Percentiles rank a stretch among this genome's conserved stretches.
Conservation (phyloP, 2,888 invertebrate species). For the Lasioglossum pauxillum region DNA sequence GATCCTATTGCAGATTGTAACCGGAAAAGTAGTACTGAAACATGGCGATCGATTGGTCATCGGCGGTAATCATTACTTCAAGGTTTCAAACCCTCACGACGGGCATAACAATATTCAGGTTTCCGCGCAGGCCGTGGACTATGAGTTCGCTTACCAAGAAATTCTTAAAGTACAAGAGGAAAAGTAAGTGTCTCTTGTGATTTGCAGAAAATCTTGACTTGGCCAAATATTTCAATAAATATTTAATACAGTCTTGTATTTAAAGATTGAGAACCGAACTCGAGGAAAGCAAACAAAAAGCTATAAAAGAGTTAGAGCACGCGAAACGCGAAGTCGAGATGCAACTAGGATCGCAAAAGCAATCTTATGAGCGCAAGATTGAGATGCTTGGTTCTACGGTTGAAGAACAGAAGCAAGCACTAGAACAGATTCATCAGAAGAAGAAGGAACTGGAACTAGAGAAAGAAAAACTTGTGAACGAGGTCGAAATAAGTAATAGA, state of each 20-base stretch:
- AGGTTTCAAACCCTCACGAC: constrained; percentile 85
- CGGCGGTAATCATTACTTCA: constrained; percentile 87
- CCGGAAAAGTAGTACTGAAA: constrained; percentile 82
- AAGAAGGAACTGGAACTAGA: constrained; percentile 81
- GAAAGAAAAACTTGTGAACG: constrained; percentile 81
- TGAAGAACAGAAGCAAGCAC: constrained; percentile 80
- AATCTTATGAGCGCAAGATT: constrained; percentile 81
- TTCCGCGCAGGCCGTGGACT: constrained; percentile 84
- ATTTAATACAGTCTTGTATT: constrained; percentile 14
- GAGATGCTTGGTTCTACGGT: constrained; percentile 78
- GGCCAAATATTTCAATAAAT: not conserved
- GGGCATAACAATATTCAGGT: constrained; percentile 73
- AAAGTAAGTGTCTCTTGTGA: constrained; percentile 75
- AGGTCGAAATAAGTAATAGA: constrained; percentile 84
- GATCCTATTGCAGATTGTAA: constrained; percentile 80
- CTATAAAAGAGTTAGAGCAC: constrained; percentile 81
- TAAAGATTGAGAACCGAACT: constrained; percentile 80
- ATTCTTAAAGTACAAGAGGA: constrained; percentile 86
- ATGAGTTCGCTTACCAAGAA: constrained; percentile 86
- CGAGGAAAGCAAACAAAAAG: constrained; percentile 82
- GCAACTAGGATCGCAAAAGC: constrained; percentile 80
- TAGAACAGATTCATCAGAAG: constrained; percentile 79
- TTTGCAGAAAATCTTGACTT: not conserved
- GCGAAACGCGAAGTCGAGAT: constrained; percentile 80
- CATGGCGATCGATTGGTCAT: constrained; percentile 87